phyloP scores from a whole-genome alignment of 2,797 vertebrate species.

The Hippoglossus hippoglossus region DNA sequence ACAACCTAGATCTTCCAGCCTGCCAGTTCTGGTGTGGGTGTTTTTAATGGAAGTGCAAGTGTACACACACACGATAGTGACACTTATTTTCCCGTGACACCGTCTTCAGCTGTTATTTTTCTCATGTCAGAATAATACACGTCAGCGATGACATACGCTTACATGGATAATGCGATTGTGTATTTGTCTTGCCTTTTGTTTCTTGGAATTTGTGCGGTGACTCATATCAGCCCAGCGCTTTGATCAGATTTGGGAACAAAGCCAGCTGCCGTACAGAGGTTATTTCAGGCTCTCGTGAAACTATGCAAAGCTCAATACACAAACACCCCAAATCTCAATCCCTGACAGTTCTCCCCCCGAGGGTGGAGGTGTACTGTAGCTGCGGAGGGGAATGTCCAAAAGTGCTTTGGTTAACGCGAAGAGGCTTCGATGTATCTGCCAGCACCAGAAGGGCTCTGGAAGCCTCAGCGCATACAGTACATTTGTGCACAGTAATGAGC shows the following conservation, averaged over 20 bases:
- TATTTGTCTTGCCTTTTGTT: constrained; percentile 16
- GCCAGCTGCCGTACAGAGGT: constrained; percentile 37
- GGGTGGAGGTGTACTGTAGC: background rate
- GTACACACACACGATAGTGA: background rate
- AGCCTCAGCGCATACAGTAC: background rate
- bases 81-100: background rate
- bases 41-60: no score
- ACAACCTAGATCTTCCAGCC: constrained; percentile 9
- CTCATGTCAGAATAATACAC: background rate
- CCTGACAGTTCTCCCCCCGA: background rate
- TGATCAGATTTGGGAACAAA: constrained; percentile 32
- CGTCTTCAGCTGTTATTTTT: background rate
- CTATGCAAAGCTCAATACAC: constrained; percentile 35
- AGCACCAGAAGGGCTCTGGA: background rate
- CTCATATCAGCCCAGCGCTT: constrained; percentile 22
- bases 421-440: background rate
- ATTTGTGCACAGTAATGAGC: constrained; percentile 4
- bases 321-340: constrained; percentile 26
- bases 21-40: constrained; percentile 18
- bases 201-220: constrained; percentile 27
- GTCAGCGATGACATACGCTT: background rate
- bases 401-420: background rate
- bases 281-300: constrained; percentile 47
- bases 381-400: constrained; percentile 3
- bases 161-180: background rate